phyloP scores from a whole-genome alignment of 2,888 invertebrate species.

The Globia sparganii region DNA sequence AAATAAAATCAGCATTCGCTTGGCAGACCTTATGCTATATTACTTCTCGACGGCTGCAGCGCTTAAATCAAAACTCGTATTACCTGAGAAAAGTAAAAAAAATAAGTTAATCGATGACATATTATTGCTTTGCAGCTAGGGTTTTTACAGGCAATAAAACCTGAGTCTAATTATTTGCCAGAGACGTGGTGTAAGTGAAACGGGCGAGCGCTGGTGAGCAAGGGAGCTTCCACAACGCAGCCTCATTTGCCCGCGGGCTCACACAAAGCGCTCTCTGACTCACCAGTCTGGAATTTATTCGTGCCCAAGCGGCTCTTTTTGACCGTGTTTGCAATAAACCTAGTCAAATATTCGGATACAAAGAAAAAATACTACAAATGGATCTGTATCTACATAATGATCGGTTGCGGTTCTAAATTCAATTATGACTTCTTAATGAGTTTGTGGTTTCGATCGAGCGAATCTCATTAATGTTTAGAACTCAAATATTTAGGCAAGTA shows the following conservation, averaged over 20 bases:
- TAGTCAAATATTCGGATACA: slow-evolving; percentile 41
- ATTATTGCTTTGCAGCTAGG: background rate
- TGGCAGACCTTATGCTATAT: slow-evolving; percentile 24
- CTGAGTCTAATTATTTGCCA: slow-evolving; percentile 24
- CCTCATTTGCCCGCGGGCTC: slow-evolving; percentile 62
- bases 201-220: slow-evolving; percentile 5
- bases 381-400: slow-evolving; percentile 18
- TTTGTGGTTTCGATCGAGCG: slow-evolving; percentile 33
- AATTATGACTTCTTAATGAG: slow-evolving; percentile 42
- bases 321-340: slow-evolving; percentile 66
- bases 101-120: slow-evolving; percentile 4
- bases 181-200: slow-evolving; percentile 23
- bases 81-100: slow-evolving; percentile 61
- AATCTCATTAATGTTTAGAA: slow-evolving; percentile 63
- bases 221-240: slow-evolving; percentile 46
- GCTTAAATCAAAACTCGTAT: slow-evolving; percentile 42
- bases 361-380: slow-evolving; percentile 8
- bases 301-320: slow-evolving; percentile 61
- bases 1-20: slow-evolving; percentile 40
- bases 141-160: slow-evolving; percentile 21
- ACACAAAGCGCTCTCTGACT: slow-evolving; percentile 68
- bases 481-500: slow-evolving; percentile 74
- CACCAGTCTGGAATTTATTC: slow-evolving; percentile 69
- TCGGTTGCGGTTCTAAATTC: slow-evolving; percentile 33
- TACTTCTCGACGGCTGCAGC: slow-evolving; percentile 46